Evolutionary conservation across 2,113 vertebrate species (phyloP).

Genomic region (Rhinolophus sinicus): DNA sequence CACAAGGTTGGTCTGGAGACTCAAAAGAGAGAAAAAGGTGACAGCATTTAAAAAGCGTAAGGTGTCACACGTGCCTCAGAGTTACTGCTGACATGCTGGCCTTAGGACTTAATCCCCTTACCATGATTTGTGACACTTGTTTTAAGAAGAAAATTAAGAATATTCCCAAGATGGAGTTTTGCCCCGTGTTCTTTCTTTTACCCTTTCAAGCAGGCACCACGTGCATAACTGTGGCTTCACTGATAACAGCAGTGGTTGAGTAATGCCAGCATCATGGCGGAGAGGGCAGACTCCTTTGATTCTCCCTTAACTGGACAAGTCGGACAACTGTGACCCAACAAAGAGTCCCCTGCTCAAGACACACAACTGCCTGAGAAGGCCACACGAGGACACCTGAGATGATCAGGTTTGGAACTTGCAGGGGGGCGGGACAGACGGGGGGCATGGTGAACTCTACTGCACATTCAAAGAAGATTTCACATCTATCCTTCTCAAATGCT

Average conservation of each 20-base stretch:
- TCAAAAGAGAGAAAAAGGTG: not conserved
- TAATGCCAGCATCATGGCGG: not conserved
- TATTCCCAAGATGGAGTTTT: not conserved
- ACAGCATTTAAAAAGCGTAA: not conserved
- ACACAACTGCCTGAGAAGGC: not conserved
- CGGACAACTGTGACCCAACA: not conserved
- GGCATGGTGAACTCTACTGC: not conserved
- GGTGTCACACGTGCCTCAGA: rapidly evolving
- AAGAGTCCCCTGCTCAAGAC: not conserved
- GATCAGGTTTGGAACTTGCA: rapidly evolving
- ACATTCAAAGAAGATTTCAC: rapidly evolving
- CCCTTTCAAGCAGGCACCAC: not conserved
- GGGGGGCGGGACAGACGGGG: rapidly evolving
- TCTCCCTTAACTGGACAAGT: not conserved
- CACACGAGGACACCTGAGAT: too few relatives aligned
- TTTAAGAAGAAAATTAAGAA: not conserved
- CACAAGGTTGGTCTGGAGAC: not conserved
- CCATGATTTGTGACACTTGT: not conserved
- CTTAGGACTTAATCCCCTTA: not conserved
- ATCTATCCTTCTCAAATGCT: not conserved
- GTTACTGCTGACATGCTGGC: not conserved
- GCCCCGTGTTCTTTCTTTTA: not conserved
- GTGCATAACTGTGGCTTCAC: not conserved
- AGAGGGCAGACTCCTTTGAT: not conserved
- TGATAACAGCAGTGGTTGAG: not conserved